Base-by-base conservation (phyloP, 1,140 invertebrate species). In the Macrobrachium rosenbergii region DNA sequence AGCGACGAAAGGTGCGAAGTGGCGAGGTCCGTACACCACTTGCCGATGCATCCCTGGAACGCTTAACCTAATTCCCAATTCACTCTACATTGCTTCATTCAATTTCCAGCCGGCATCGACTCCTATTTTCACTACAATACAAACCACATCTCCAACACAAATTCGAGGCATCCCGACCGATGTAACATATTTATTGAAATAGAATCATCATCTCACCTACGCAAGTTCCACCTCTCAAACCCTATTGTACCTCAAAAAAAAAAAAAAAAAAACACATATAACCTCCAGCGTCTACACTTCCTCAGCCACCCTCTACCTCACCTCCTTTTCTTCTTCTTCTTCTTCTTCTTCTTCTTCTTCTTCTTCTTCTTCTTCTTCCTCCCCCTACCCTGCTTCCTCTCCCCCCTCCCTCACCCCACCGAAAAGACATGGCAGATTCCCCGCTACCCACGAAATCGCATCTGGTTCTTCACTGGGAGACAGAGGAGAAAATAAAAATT, bases 401-500 rank as follows among this genome's bases (percentile, higher is more conserved):
- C 43, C 37, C 19, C 3, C 37, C 58, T 5, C 14, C 63, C 63
- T n/a, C 19, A n/a, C 64, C 11, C 19, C 0, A 14, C 80, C 37
- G 5, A 10, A 62, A 6, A 14, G 12, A 10, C 60, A 62, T 52
- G 28, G 23, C n/a, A 21, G 23, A 14, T 37, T 17, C 45, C 64
- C 19, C 81, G 67, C 81, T 69, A 82, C 75, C 82, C 82, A 78
- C 73, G 60, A 76, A 84, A 84, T 84, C 82, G 82, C 63, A 78
- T 84, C 82, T 83, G 82, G 21, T 83, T 76, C 82, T 45, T 76
- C 21, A 37, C 28, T 77, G n/a, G 73, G 60, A 78, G 82, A 84
- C 82, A 84, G 73, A 77, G 75, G 43, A 78, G 73, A 60, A 84
- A 84, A 84, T 84, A 84, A 84, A 78, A 84, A 84, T 84, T 84